phyloP scores from a whole-genome alignment of 2,888 invertebrate species.

The Pantelozetes paolii region DNA sequence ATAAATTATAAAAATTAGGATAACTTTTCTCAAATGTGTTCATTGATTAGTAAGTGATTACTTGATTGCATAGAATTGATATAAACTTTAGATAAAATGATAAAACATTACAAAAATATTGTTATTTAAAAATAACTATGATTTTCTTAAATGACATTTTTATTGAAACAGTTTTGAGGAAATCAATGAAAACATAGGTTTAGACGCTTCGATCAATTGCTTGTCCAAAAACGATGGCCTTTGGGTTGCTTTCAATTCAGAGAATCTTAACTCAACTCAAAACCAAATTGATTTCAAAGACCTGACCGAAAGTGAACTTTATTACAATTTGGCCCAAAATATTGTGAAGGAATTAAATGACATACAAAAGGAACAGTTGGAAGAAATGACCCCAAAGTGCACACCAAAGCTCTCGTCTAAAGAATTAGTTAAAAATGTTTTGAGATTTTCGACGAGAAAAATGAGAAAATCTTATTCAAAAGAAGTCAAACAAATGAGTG shows the following conservation, averaged over 20 bases:
- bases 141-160: not conserved
- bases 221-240: conserved; percentile 29
- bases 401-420: conserved; percentile 23
- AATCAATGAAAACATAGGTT: not conserved
- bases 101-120: too few relatives aligned
- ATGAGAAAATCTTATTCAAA: conserved; percentile 36
- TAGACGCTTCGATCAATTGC: conserved; percentile 23
- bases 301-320: conserved; percentile 17
- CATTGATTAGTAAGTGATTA: too few relatives aligned
- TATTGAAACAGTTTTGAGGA: not conserved
- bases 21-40: too few relatives aligned
- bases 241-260: conserved; percentile 1
- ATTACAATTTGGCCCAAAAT: conserved; percentile 33
- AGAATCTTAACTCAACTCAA: not conserved
- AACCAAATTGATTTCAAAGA: conserved; percentile 5
- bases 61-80: too few relatives aligned
- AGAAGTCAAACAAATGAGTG: conserved; percentile 42
- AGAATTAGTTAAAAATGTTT: conserved; percentile 41
- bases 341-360: conserved; percentile 32
- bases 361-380: conserved; percentile 32
- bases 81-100: too few relatives aligned
- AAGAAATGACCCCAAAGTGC: conserved; percentile 3
- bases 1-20: too few relatives aligned
- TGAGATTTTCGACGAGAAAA: conserved; percentile 37
- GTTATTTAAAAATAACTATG: not conserved